A percentile compares a stretch with the other conserved stretches of the same genome.
Conservation (phyloP, 2,113 vertebrate genomes). For the Callionymus lyra region DNA sequence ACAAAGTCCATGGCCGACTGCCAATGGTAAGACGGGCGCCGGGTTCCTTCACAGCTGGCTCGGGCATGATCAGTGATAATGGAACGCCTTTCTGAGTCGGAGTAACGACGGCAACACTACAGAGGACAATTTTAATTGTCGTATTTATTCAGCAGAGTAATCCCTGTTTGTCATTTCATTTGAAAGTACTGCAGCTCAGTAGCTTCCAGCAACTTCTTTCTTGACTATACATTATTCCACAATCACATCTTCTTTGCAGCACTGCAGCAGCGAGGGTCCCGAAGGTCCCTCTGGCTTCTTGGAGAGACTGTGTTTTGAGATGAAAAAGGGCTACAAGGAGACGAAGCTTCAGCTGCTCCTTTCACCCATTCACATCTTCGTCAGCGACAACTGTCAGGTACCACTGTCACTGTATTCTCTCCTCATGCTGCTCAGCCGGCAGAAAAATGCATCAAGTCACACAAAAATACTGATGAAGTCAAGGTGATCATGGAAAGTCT, state of each 20-base stretch:
- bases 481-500: too few species aligned
- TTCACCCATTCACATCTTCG: slow-evolving; percentile 86
- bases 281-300: slow-evolving; percentile 88
- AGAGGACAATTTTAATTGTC: background rate
- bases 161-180: too few species aligned
- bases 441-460: too few species aligned
- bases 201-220: too few species aligned
- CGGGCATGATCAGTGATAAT: background rate
- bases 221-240: slow-evolving; percentile 5
- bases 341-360: slow-evolving; percentile 91
- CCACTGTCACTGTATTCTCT: too few species aligned
- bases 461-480: too few species aligned
- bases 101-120: background rate
- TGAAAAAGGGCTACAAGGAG: slow-evolving; percentile 96
- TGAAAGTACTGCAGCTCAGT: too few species aligned
- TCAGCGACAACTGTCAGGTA: slow-evolving; percentile 95
- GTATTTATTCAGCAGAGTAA: background rate
- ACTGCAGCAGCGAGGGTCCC: slow-evolving; percentile 83
- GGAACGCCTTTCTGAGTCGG: background rate
- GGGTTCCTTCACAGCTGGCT: background rate
- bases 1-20: slow-evolving; percentile 89
- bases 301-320: slow-evolving; percentile 94
- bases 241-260: slow-evolving; percentile 61
- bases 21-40: slow-evolving; percentile 73
- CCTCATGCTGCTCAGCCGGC: background rate